Conservation (phyloP, 2,888 invertebrate species). For the Hemaris fuciformis region DNA sequence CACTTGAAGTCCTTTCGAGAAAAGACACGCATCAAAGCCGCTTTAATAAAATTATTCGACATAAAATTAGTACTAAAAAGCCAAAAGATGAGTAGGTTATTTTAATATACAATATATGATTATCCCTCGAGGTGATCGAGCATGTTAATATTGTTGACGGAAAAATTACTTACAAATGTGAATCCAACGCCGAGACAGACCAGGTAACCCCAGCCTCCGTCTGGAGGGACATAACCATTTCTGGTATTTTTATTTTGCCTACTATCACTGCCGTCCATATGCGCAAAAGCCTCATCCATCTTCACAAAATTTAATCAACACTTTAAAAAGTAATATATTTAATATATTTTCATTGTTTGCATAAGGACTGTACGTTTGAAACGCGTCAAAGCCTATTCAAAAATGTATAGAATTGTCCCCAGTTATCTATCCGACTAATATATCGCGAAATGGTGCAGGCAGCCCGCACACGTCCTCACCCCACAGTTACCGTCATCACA, state of each 20-base stretch:
- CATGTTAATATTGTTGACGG: background rate
- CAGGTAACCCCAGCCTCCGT: conserved; percentile 91
- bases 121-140: background rate
- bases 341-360: background rate
- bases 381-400: background rate
- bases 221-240: conserved; percentile 77
- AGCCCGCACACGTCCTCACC: conserved; percentile 41
- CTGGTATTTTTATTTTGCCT: conserved; percentile 27
- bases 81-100: background rate
- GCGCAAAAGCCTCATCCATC: conserved; percentile 77
- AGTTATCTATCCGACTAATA: conserved; percentile 3
- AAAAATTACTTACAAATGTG: conserved; percentile 84
- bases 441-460: conserved; percentile 1
- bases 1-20: background rate
- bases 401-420: background rate
- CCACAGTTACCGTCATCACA: conserved; percentile 35
- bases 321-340: background rate
- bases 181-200: conserved; percentile 87
- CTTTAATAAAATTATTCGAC: background rate
- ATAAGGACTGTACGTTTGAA: background rate
- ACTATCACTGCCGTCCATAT: conserved; percentile 46
- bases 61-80: background rate
- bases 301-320: conserved; percentile 18
- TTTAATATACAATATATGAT: background rate
- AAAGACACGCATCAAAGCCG: background rate